Base-by-base conservation (phyloP, 2,113 vertebrate genomes). In the Eptesicus fuscus region DNA sequence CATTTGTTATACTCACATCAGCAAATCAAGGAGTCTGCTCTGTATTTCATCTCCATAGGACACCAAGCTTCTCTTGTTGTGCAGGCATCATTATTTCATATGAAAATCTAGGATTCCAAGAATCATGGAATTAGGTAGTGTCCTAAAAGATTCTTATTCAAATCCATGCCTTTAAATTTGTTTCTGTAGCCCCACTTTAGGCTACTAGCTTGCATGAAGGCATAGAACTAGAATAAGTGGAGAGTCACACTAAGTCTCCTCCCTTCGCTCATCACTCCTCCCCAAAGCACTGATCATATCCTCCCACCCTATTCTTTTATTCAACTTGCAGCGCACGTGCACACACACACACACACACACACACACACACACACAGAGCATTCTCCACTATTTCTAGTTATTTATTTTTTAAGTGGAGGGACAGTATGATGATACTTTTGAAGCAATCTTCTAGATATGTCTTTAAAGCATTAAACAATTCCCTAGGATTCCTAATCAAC, bases 341-440 rank as follows among this genome's bases (percentile, higher is more conserved):
- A n/a, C 23, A 4, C 6, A 4, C 18, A 4, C 28, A 14, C 3
- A 12, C 0, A 14, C 12, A 25, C 20, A n/a, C 1, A 1, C 32
- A 16, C 23, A 42, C 30, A 37, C 3, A 17, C 35, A 61, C 28
- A 14, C 40, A 35, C 16, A n/a, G 0, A 1, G 11, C 20, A 40
- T 32, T 17, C 22, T 86, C 25, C 67, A 9, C 7, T 83, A 49
- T 78, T 69, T 83, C 25, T 35, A 47, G 14, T 47, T 22, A 20
- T 61, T 85, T 16, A 37, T 83, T 93, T 93, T 91, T 94, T 65
- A 84, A 82, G 32, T 44, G 61, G 37, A 51, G 9, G 22, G 30
- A 59, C 51, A 47, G 44, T 76, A 89, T 84, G 40, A 40, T 74
- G 83, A 83, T 91, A 73, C 12, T 92, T 88, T 76, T 77, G 23